Evolutionary conservation across 2,113 vertebrate genomes (phyloP), one percentile per base, ranked within the genome.

Genomic region (Calidris pygmaea): DNA sequence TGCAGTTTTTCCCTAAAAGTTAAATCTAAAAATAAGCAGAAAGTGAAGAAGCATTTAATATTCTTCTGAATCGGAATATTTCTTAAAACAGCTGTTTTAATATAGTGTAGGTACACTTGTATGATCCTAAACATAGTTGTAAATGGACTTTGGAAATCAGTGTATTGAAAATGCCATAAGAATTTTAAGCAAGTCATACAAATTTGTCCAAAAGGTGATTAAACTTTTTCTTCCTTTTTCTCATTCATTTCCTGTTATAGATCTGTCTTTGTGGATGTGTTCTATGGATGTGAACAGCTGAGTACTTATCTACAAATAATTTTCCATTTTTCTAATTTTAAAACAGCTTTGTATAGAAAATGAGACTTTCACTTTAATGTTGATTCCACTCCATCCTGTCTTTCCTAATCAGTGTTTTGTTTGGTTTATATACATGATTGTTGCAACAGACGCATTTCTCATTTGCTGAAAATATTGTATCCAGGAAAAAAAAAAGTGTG

Each of bases 21-120:
- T 90, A 96, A 95, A 87, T 86, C 78, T 95, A 90, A 89, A 66
- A 78, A 35, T 71, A 71, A 92, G 92, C 85, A 50, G 86, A 85
- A 93, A 90, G 60, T 32, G 59, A 96, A 90, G 83, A 56, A 80
- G 14, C 73, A 56, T 30, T 87, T 43, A 43, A 43, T 79, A 27
- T 37, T 81, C 19, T 92, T 62, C 35, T 86, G n/a, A 82, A 73
- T 52, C 16, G 10, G 34, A 62, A 30, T 37, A 5, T 48, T 85
- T 41, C 53, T 41, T 34, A 75, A 80, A 70, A 27, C 22, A 48
- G 62, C 23, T 91, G 16, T 79, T 89, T 32, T 34, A 71, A 52
- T 82, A 73, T 95, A 67, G 50, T 41, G 19, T 37, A 22, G 50
- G 29, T 41, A 56, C 10, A 23, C 14, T 72, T 35, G 9, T 23